Evolutionary conservation across 1,140 invertebrate genomes (phyloP).

Genomic region (Nebria ingens): DNA sequence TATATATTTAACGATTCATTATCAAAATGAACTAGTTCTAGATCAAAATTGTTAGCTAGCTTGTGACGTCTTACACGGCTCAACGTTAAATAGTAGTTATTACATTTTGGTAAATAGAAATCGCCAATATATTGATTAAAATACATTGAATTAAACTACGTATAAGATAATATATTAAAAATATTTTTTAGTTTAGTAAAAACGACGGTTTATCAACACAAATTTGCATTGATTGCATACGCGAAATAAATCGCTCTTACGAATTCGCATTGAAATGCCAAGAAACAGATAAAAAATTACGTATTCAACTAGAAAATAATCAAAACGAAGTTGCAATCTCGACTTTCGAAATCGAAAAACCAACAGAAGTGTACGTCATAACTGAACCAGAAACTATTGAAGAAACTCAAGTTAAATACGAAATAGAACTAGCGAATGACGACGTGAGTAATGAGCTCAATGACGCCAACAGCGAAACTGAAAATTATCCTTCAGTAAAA

Average conservation of each 20-base stretch:
- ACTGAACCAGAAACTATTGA: not conserved
- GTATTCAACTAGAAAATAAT: not conserved
- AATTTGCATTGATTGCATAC: constrained; percentile 8
- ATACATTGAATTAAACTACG: too few relatives aligned
- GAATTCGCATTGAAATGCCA: constrained; percentile 14
- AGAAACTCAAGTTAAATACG: not conserved
- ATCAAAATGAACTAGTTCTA: too few relatives aligned
- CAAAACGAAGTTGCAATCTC: not conserved
- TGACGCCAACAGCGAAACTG: not conserved
- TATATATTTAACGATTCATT: too few relatives aligned
- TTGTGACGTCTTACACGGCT: too few relatives aligned
- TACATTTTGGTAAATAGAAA: too few relatives aligned
- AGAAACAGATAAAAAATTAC: not conserved
- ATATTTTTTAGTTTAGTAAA: not conserved
- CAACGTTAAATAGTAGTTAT: too few relatives aligned
- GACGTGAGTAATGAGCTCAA: not conserved
- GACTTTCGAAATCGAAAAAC: not conserved
- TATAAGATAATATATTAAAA: not conserved
- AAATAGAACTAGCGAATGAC: not conserved
- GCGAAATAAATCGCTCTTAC: constrained; percentile 12
- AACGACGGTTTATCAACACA: constrained; percentile 11
- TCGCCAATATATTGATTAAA: too few relatives aligned
- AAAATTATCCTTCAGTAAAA: not conserved
- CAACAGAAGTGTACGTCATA: not conserved
- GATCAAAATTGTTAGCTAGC: too few relatives aligned